phyloP scores from a whole-genome alignment of 2,888 invertebrate genomes.

The Druceiella hillmani region DNA sequence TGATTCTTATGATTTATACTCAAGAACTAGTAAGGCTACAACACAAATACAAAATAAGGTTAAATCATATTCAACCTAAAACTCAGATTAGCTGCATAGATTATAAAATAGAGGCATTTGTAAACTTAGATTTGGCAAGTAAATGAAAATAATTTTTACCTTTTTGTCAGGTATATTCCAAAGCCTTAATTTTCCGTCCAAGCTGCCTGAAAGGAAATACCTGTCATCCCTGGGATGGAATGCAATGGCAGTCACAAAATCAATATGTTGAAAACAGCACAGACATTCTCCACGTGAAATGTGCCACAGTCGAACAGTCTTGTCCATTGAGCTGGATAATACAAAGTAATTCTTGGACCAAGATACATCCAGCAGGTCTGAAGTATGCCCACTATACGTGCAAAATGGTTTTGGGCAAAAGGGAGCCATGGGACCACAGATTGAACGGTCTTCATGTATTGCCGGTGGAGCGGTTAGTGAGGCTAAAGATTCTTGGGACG shows the following conservation, averaged over 20 bases:
- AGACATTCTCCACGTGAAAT: slow-evolving; percentile 95
- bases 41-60: too few relatives aligned
- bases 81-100: too few relatives aligned
- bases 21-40: too few relatives aligned
- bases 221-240: slow-evolving; percentile 92
- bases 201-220: slow-evolving; percentile 92
- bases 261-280: slow-evolving; percentile 98
- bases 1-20: too few relatives aligned
- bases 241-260: slow-evolving; percentile 98
- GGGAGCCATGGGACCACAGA: slow-evolving; percentile 56
- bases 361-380: slow-evolving; percentile 92
- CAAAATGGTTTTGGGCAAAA: slow-evolving; percentile 91
- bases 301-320: slow-evolving; percentile 96
- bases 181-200: slow-evolving; percentile 95
- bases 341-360: slow-evolving; percentile 99
- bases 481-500: slow-evolving; percentile 86
- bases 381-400: slow-evolving; percentile 90
- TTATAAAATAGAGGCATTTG: too few relatives aligned
- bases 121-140: too few relatives aligned
- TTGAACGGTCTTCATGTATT: slow-evolving; percentile 47
- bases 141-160: slow-evolving; percentile 32
- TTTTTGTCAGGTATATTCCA: slow-evolving; percentile 99
- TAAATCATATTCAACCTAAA: too few relatives aligned
- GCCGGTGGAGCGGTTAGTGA: slow-evolving; percentile 49
- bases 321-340: slow-evolving; percentile 97